A percentile compares a stretch with the other conserved stretches of the same genome.
These are phyloP conservation scores for Harmothoe impar DNA, from an alignment of 2,888 invertebrate genomes.

Conservation along the genomic window DNA sequence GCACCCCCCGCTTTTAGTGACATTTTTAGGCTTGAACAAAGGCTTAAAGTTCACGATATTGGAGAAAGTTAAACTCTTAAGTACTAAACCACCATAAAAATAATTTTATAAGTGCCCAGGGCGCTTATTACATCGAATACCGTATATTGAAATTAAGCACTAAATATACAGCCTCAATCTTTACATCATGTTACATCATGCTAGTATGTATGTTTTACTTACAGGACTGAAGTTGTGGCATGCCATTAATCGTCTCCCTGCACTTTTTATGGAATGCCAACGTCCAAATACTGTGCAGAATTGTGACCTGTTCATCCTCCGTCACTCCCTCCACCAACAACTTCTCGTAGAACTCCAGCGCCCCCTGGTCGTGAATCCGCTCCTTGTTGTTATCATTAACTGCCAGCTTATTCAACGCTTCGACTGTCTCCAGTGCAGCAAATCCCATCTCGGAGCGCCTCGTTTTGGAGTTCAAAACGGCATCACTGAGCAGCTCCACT, in stretches of 20 bases:
- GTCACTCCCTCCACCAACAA: slow-evolving; percentile 68
- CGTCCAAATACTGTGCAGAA: slow-evolving; percentile 75
- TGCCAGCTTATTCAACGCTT: slow-evolving; percentile 76
- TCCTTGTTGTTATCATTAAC: slow-evolving; percentile 78
- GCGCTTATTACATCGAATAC: too few relatives aligned
- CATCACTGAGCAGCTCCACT: slow-evolving; percentile 71
- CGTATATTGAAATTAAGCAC: too few relatives aligned
- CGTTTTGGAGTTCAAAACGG: slow-evolving; percentile 70
- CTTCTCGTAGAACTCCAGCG: slow-evolving; percentile 72
- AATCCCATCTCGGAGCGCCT: slow-evolving; percentile 76
- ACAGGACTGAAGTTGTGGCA: not conserved
- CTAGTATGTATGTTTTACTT: too few relatives aligned
- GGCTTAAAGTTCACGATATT: too few relatives aligned
- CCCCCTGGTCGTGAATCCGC: slow-evolving; percentile 73
- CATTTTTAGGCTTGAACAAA: too few relatives aligned
- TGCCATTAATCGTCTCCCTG: not conserved
- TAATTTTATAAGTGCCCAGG: too few relatives aligned
- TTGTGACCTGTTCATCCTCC: slow-evolving; percentile 72
- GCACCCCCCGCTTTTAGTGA: too few relatives aligned
- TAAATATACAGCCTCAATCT: too few relatives aligned
- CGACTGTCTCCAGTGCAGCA: slow-evolving; percentile 73
- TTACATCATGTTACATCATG: too few relatives aligned
- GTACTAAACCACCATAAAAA: too few relatives aligned
- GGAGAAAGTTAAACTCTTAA: too few relatives aligned
- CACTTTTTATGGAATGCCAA: slow-evolving; percentile 73